Percentiles rank a stretch among this genome's conserved stretches.
Evolutionary conservation across 2,797 vertebrate species (phyloP).

Genomic region (Spinus pinus): DNA sequence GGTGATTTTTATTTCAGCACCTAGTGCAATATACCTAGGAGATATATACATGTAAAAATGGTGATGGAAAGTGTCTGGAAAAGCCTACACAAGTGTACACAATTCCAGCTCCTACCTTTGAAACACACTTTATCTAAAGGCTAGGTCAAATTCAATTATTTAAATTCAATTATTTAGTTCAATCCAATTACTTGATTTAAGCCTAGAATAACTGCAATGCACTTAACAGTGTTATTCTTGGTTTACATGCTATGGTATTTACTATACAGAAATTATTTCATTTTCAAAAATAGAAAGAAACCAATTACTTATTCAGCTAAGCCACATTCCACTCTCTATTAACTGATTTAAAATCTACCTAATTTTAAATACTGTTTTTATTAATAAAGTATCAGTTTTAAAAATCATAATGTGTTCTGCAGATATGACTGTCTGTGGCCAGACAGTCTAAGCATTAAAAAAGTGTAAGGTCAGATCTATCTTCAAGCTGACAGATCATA

Average conservation of each 20-base stretch:
- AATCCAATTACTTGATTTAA: not conserved
- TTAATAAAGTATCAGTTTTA: slow-evolving; percentile 45
- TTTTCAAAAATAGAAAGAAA: not conserved
- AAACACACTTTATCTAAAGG: not conserved
- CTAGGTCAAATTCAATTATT: not conserved
- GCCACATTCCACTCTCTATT: not conserved
- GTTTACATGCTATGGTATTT: not conserved
- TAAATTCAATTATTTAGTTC: not conserved
- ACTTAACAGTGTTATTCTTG: not conserved
- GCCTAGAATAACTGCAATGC: not conserved
- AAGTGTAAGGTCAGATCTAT: slow-evolving; percentile 76
- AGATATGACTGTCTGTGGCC: slow-evolving; percentile 68
- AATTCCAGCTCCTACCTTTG: not conserved
- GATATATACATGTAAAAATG: not conserved
- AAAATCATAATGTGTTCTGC: slow-evolving; percentile 62
- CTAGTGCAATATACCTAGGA: not conserved
- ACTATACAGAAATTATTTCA: not conserved
- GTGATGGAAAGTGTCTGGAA: not conserved
- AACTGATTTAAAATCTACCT: not conserved
- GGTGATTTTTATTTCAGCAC: not conserved
- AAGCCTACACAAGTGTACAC: rapidly evolving
- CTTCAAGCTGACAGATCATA: slow-evolving; percentile 77
- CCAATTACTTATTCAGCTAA: not conserved
- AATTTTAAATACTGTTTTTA: slow-evolving; percentile 34
- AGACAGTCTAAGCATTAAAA: slow-evolving; percentile 61